phyloP scores from a whole-genome alignment of 1,140 invertebrate genomes.

The Choristoneura fumiferana region DNA sequence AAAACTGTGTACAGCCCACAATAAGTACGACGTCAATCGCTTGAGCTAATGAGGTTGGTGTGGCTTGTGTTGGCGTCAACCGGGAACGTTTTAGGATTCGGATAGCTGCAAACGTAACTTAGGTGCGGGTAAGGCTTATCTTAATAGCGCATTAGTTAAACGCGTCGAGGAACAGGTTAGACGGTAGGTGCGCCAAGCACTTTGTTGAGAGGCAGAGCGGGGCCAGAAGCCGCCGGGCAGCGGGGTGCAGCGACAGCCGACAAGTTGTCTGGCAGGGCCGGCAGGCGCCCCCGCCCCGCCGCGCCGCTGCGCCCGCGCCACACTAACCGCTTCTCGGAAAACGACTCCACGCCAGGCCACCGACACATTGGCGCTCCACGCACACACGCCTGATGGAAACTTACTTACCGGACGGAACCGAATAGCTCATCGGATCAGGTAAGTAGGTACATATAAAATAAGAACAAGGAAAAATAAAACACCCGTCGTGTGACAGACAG shows the following conservation, averaged over 20 bases:
- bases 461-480: too few relatives aligned
- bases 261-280: conserved; percentile 66
- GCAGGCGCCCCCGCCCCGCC: conserved; percentile 66
- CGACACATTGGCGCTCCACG: conserved; percentile 44
- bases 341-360: conserved; percentile 43
- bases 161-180: conserved; percentile 36
- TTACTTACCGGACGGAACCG: conserved; percentile 22
- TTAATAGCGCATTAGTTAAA: conserved; percentile 36
- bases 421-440: conserved; percentile 1
- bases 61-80: too few relatives aligned
- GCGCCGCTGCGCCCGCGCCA: conserved; percentile 53
- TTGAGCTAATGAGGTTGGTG: too few relatives aligned
- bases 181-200: conserved; percentile 50
- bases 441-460: too few relatives aligned
- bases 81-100: not conserved
- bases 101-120: conserved; percentile 1
- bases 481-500: too few relatives aligned
- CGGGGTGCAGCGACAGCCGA: conserved; percentile 54
- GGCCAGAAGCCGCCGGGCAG: conserved; percentile 25
- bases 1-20: too few relatives aligned
- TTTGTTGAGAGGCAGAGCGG: conserved; percentile 35
- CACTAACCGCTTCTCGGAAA: conserved; percentile 56
- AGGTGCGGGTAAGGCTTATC: not conserved
- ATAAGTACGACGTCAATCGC: too few relatives aligned
- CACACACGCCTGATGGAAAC: too few relatives aligned